Evolutionary conservation across 1,140 invertebrate genomes (phyloP), one percentile per base, ranked within the genome.

Genomic region (Hylyphantes graminicola): DNA sequence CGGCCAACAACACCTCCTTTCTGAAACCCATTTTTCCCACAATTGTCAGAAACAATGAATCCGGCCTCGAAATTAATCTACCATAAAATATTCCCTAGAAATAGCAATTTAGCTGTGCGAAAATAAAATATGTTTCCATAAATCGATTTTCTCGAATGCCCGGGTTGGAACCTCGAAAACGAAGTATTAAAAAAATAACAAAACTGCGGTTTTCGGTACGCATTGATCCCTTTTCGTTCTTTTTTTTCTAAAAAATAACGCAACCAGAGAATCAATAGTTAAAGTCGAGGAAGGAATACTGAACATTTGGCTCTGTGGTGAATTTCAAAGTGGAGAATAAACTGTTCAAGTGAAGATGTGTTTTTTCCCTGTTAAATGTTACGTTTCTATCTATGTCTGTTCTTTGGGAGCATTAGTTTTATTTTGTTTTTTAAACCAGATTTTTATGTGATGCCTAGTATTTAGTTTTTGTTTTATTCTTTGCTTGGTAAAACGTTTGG

Each of bases 271-370:
- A 76, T 76, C 74, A 76, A 76, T 76, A 76, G 74, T 76, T 76
- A 76, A 76, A 76, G 74, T 76, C 74, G 74, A 63, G 74, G 50
- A 59, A 17, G 48, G 74, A 76, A 76, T 76, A 76, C 74, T 76
- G 74, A 76, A 76, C 59, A 76, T 76, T 76, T 50, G 74, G 11
- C 19, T 48, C 51, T 10, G 74, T 50, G 74, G 74, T 76, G 74
- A 76, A 76, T 76, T 76, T 76, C 21, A 63, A 76, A 76, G 57
- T 63, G 59, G 57, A 21, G 63, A 76, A 76, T 76, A 50, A 35
- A 53, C 59, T 51, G 55, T 19, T 35, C 35, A 54, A 77, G 50
- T 53, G 12, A 77, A 61, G 48, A n/a, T 63, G 13, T 61, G 48
- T 48, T 51, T 63, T 65, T 53, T 61, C n/a, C 17, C n/a, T n/a